A percentile compares a stretch with the other conserved stretches of the same genome.
Evolutionary conservation across 2,797 vertebrate genomes (phyloP).

Genomic region (Coluber constrictor): DNA sequence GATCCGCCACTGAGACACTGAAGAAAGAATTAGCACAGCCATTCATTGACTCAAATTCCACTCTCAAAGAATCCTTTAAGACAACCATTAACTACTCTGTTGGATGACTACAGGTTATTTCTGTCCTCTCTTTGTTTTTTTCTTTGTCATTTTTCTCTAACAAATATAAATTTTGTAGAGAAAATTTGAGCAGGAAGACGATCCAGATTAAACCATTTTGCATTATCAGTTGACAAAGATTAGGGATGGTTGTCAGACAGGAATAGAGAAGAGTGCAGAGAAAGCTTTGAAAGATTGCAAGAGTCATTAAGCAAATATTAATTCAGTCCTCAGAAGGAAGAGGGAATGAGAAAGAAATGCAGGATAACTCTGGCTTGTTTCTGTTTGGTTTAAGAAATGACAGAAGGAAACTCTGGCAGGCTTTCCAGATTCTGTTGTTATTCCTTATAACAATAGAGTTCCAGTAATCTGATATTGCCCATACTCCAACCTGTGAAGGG

Average conservation of each 20-base stretch:
- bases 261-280: neutral
- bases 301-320: neutral
- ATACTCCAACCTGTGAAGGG: neutral
- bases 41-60: neutral
- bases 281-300: neutral
- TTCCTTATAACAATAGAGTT: neutral
- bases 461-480: neutral
- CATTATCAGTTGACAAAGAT: neutral
- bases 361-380: neutral
- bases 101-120: neutral
- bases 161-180: neutral
- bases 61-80: neutral
- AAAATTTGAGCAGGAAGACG: fast-evolving
- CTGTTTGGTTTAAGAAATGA: neutral
- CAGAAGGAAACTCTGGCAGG: neutral
- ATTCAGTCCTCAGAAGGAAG: neutral
- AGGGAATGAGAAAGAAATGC: neutral
- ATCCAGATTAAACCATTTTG: neutral
- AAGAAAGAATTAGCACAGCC: neutral
- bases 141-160: neutral
- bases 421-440: neutral
- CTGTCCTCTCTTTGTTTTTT: neutral
- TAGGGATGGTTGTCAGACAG: neutral
- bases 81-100: neutral
- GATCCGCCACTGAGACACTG: neutral